Evolutionary conservation across 2,113 vertebrate genomes (phyloP), one percentile per base, ranked within the genome.

Genomic region (Podilymbus podiceps): DNA sequence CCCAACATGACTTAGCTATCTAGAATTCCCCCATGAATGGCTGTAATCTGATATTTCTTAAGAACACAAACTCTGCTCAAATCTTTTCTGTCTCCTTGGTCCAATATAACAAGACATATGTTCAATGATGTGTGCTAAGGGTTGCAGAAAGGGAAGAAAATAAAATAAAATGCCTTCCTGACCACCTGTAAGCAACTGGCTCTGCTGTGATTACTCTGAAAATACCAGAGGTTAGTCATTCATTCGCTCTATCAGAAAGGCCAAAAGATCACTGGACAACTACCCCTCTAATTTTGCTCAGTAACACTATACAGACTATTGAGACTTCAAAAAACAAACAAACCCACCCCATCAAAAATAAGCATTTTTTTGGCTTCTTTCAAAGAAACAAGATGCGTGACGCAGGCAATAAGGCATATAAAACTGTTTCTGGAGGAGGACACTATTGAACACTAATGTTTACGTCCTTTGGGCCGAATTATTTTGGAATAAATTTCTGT

Each of bases 401-500:
- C 2, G 4, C 77, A 89, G 53, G 67, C 73, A 93, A 25, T 58
- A 73, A 94, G 69, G 85, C 75, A 58, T 38, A 50, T 44, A 85
- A 71, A 95, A 66, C 62, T 28, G 11, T 71, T 97, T 90, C 81
- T 86, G 84, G 84, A 95, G 62, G 76, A 91, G 84, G 84, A 85
- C 93, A 82, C 81, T 91, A 95, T 59, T 73, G 89, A 96, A 95
- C 47, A 53, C 90, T 82, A 78, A 33, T 82, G 50, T 94, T 90
- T 91, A 95, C 0, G 4, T 93, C 67, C 94, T 95, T 87, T 94
- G 93, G 80, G 92, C 82, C 87, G 91, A 67, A 86, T 76, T 77
- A 88, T 80, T 97, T 90, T 97, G 92, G 95, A 96, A 91, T 64
- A 86, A 76, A 84, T 94, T 90, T 95, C 84, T 78, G 76, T 73